phyloP scores from a whole-genome alignment of 2,888 invertebrate species.

The Caenorhabditis auriculariae region DNA sequence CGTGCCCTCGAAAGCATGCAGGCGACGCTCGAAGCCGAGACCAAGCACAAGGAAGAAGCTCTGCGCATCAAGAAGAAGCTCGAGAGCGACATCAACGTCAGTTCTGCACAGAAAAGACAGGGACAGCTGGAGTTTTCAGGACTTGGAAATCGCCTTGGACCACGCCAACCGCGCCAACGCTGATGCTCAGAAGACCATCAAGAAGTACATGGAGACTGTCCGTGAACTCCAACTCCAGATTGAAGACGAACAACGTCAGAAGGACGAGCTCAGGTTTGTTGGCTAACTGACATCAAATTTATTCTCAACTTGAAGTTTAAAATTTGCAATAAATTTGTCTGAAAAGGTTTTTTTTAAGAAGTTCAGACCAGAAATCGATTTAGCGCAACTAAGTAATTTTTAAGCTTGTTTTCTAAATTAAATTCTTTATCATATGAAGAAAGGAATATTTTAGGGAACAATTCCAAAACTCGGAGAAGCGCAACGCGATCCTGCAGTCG shows the following conservation, averaged over 20 bases:
- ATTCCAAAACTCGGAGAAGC: slow-evolving; percentile 92
- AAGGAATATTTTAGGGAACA: slow-evolving; percentile 88
- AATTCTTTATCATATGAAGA: no score
- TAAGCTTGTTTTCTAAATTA: no score
- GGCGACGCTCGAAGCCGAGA: slow-evolving; percentile 61
- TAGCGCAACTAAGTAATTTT: no score
- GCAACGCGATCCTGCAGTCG: slow-evolving; percentile 93
- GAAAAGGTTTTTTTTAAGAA: no score
- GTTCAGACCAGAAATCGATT: no score
- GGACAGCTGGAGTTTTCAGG: neutral
- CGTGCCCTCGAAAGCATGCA: slow-evolving; percentile 99
- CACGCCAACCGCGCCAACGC: slow-evolving; percentile 84
- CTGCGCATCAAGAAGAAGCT: slow-evolving; percentile 99
- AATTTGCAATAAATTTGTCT: no score
- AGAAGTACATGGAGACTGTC: slow-evolving; percentile 90
- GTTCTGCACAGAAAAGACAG: neutral
- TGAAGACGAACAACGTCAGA: slow-evolving; percentile 95
- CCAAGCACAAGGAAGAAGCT: slow-evolving; percentile 74
- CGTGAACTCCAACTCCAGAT: slow-evolving; percentile 71
- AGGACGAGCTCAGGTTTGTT: slow-evolving; percentile 84
- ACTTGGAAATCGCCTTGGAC: slow-evolving; percentile 88
- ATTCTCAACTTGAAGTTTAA: no score
- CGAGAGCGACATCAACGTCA: slow-evolving; percentile 94
- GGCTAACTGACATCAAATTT: no score
- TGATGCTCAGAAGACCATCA: slow-evolving; percentile 83